A percentile compares a stretch with the other conserved stretches of the same genome.
Evolutionary conservation across 2,797 vertebrate genomes (phyloP).

Genomic region (Accipiter badius): DNA sequence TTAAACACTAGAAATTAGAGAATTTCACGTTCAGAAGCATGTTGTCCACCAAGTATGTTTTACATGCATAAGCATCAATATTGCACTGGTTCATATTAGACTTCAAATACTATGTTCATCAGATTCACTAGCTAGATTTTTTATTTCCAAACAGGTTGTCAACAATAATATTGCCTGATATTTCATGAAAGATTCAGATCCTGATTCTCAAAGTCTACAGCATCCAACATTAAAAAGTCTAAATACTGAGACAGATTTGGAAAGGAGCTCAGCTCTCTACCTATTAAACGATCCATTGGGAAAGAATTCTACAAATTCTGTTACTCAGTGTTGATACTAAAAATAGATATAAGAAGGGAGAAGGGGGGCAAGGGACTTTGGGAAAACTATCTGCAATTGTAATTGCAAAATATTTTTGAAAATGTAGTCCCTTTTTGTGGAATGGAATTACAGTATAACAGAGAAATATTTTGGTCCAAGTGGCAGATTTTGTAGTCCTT

Average conservation of each 20-base stretch:
- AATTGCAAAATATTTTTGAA: not conserved
- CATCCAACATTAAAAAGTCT: not conserved
- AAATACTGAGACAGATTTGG: not conserved
- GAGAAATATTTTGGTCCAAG: not conserved
- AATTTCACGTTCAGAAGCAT: not conserved
- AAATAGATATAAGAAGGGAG: not conserved
- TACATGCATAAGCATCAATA: not conserved
- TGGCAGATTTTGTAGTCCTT: not conserved
- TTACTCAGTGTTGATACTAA: not conserved
- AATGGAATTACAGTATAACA: not conserved
- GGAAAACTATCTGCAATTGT: not conserved
- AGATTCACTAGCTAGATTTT: not conserved
- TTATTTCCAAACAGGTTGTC: not conserved
- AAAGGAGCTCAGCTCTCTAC: not conserved
- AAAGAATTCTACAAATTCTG: not conserved
- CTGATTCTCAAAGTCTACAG: not conserved
- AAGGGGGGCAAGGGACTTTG: not conserved
- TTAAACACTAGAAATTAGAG: not conserved
- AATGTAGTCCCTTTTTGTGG: not conserved
- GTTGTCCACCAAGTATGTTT: not conserved
- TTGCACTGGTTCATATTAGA: not conserved
- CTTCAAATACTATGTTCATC: not conserved
- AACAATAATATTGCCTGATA: not conserved
- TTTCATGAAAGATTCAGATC: not conserved
- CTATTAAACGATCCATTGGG: not conserved